These are phyloP conservation scores for Pandion haliaetus DNA, from an alignment of 2,113 vertebrate genomes.

Conservation along the genomic window DNA sequence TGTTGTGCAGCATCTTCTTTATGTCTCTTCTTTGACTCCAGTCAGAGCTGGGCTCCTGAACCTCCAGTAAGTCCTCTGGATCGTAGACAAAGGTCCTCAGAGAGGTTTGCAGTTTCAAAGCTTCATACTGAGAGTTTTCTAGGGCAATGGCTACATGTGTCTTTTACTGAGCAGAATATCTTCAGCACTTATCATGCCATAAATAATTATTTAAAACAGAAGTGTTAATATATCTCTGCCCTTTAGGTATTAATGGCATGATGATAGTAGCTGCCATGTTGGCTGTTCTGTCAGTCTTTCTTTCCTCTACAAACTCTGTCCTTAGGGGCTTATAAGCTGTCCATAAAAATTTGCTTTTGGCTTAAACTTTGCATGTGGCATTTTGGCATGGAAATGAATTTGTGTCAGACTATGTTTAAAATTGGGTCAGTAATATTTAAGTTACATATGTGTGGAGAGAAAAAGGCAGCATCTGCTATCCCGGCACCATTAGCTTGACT, in stretches of 20 bases:
- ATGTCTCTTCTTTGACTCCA: background rate
- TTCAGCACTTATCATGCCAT: background rate
- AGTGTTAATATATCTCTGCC: background rate
- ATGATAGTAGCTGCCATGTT: background rate
- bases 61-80: background rate
- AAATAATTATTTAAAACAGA: background rate
- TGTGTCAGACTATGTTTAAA: constrained; percentile 24
- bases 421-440: constrained; percentile 24
- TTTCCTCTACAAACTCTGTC: background rate
- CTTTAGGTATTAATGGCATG: background rate
- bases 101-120: background rate
- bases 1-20: background rate
- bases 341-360: background rate
- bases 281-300: background rate
- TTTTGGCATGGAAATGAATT: constrained; percentile 23
- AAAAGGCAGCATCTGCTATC: background rate
- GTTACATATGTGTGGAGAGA: background rate
- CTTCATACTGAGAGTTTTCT: background rate
- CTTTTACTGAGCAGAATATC: background rate
- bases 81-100: background rate
- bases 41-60: background rate
- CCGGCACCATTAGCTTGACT: background rate
- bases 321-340: background rate
- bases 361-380: background rate
- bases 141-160: background rate